Evolutionary conservation across 2,797 vertebrate species (phyloP), one percentile per base, ranked within the genome.

Genomic region (Liasis olivaceus): DNA sequence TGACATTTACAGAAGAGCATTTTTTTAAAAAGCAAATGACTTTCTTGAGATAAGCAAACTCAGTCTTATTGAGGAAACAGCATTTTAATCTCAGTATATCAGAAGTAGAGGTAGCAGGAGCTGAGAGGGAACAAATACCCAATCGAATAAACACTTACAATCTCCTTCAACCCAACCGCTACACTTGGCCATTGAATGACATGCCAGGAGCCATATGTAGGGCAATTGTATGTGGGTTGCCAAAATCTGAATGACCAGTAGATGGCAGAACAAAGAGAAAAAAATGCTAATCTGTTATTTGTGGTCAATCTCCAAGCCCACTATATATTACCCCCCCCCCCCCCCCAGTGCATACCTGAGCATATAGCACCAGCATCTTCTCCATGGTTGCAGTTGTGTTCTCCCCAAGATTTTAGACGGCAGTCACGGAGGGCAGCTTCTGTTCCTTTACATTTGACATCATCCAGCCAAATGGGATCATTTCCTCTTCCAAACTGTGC

Each of bases 331-430:
- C 58, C n/a, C 17, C 11, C 36, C 14, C 24, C 47, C 36, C 36
- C 8, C 11, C 72, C 36, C 8, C 11, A 36, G 20, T 47, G n/a
- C 58, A 42, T 87, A 97, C 96, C 96, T 96, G 95, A 86, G 62
- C 96, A 97, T 54, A 95, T 7, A 28, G 93, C 97, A 0, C 94
- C 63, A 0, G 96, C 94, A 2, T 93, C 95, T 85, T 93, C 86
- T 0, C 93, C 89, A 0, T 86, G 94, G 3, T 93, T 94, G 56
- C 96, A 97, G 31, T 94, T 94, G 9, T 90, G 7, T 2, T 94
- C 20, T 6, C 26, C 90, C 47, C 81, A 5, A 14, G 85, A 24
- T 0, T 88, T 94, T 15, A 60, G 62, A 14, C 14, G 51, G 90
- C 96, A 96, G 0, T 0, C 17, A 0, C 92, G 89, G 58, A 96